Evolutionary conservation across 2,888 invertebrate genomes (phyloP).

Genomic region (Spilarctia lutea): DNA sequence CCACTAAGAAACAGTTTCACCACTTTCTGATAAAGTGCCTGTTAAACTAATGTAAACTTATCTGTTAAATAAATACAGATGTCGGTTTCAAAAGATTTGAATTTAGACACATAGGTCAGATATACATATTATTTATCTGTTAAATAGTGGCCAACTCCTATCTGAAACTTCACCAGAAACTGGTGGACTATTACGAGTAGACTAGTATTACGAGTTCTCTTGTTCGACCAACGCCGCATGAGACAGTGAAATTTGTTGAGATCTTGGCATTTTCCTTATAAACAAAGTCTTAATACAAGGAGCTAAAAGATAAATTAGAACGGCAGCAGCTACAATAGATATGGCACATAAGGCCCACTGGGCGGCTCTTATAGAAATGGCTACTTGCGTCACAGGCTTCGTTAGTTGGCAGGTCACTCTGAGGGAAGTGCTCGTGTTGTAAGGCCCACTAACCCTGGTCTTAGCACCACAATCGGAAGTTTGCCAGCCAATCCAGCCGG

Average conservation of each 20-base stretch:
- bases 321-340: slow-evolving; percentile 70
- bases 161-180: too few species aligned
- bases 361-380: slow-evolving; percentile 72
- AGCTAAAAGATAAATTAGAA: slow-evolving; percentile 72
- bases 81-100: too few species aligned
- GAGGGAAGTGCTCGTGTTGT: slow-evolving; percentile 65
- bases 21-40: too few species aligned
- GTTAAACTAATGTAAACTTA: too few species aligned
- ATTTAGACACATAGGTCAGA: too few species aligned
- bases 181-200: too few species aligned
- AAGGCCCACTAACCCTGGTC: slow-evolving; percentile 74
- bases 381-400: slow-evolving; percentile 58
- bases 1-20: too few species aligned
- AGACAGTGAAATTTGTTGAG: slow-evolving; percentile 74
- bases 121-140: too few species aligned
- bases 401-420: slow-evolving; percentile 60
- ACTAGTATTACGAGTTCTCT: slow-evolving; percentile 53
- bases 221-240: slow-evolving; percentile 74
- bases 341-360: slow-evolving; percentile 76
- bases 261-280: slow-evolving; percentile 58
- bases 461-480: slow-evolving; percentile 77
- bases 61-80: too few species aligned
- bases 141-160: too few species aligned
- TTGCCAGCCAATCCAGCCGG: slow-evolving; percentile 79
- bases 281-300: slow-evolving; percentile 71